These are phyloP conservation scores for Hipparchia sbordonii DNA, from an alignment of 2,888 invertebrate genomes.

Conservation along the genomic window DNA sequence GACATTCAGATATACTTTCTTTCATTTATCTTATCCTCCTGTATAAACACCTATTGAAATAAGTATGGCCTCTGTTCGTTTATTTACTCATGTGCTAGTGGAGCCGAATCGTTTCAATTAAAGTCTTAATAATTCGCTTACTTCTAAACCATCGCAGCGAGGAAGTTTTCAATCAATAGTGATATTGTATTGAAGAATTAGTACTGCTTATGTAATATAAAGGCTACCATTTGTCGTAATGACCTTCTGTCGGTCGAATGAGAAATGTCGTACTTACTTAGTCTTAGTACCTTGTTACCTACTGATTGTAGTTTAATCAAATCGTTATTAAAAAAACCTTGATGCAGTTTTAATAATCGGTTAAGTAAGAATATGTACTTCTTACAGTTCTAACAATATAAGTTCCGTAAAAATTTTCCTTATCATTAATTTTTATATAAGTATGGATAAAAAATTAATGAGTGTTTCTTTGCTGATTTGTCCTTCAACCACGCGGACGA, in stretches of 20 bases:
- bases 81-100: too few relatives aligned
- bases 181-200: conserved; percentile 7
- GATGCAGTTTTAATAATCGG: not conserved
- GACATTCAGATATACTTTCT: too few relatives aligned
- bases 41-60: too few relatives aligned
- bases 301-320: conserved; percentile 8
- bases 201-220: conserved; percentile 4
- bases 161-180: conserved; percentile 17
- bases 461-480: too few relatives aligned
- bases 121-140: not conserved
- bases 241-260: conserved; percentile 3
- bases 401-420: not conserved
- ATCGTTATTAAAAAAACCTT: not conserved
- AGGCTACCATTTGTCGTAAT: conserved; percentile 7
- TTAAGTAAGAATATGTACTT: too few relatives aligned
- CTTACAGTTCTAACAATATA: not conserved
- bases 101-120: too few relatives aligned
- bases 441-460: too few relatives aligned
- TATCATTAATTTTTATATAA: too few relatives aligned
- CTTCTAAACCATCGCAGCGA: conserved; percentile 1
- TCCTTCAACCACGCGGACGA: too few relatives aligned
- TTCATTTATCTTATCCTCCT: too few relatives aligned
- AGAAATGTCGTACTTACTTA: not conserved
- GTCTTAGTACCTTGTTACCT: not conserved
- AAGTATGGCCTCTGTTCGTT: too few relatives aligned